Conservation (phyloP, 2,888 invertebrate species). For the Cephonodes hylas region DNA sequence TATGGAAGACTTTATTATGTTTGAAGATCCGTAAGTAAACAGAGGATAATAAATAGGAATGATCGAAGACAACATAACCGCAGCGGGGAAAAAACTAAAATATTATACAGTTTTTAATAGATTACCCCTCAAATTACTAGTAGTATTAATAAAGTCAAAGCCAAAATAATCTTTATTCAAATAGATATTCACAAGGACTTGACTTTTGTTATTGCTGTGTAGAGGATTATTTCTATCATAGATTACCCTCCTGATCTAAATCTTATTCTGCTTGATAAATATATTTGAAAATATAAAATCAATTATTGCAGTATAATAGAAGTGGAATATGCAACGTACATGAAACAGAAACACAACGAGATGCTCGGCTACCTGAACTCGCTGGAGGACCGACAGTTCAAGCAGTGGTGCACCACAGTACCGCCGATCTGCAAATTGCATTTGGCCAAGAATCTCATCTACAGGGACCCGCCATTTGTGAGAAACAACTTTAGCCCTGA, state of each 20-base stretch:
- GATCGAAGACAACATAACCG: no score
- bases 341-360: conserved; percentile 83
- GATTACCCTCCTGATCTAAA: no score
- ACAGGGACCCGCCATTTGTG: conserved; percentile 78
- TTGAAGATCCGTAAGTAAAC: conserved; percentile 83
- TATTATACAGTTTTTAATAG: no score
- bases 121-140: no score
- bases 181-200: no score
- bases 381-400: conserved; percentile 83
- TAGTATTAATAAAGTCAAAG: no score
- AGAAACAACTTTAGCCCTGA: conserved; percentile 85
- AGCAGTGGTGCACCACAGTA: conserved; percentile 85
- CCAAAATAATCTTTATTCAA: no score
- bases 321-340: conserved; percentile 77
- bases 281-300: neutral
- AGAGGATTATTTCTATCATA: no score
- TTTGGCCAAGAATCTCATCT: conserved; percentile 82
- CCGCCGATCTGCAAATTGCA: conserved; percentile 83
- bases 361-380: conserved; percentile 84
- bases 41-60: no score
- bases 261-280: no score
- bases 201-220: no score
- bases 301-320: conserved; percentile 72
- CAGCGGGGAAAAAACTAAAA: no score
- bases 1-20: conserved; percentile 81